Evolutionary conservation across 2,888 invertebrate species (phyloP).

Genomic region (Zonitis immaculata): DNA sequence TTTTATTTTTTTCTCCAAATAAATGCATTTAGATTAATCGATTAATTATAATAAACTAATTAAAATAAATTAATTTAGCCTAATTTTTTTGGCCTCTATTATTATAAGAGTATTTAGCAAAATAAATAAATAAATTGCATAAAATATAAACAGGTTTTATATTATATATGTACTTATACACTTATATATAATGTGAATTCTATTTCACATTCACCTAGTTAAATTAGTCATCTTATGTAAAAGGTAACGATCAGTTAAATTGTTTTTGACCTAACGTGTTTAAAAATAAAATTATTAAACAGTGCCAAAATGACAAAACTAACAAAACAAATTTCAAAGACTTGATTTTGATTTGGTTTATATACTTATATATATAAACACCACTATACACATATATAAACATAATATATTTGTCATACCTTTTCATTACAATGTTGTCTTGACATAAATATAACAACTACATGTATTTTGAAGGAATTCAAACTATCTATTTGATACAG

Average conservation of each 20-base stretch:
- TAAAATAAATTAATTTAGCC: neutral
- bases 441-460: constrained; percentile 20
- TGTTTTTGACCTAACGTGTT: constrained; percentile 11
- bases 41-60: neutral
- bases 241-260: constrained; percentile 17
- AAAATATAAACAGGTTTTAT: neutral
- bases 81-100: neutral
- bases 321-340: constrained; percentile 17
- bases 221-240: constrained; percentile 12
- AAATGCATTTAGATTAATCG: neutral
- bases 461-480: constrained; percentile 19
- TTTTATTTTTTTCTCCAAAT: too few relatives aligned
- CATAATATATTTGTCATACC: constrained; percentile 17
- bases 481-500: constrained; percentile 14
- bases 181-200: neutral
- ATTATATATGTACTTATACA: neutral
- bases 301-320: constrained; percentile 16
- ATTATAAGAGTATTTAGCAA: neutral
- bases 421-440: constrained; percentile 11
- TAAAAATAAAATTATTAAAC: constrained; percentile 16
- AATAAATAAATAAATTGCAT: neutral
- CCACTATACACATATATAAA: too few relatives aligned
- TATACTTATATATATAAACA: constrained; percentile 15
- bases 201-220: constrained; percentile 1
- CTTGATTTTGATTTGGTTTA: constrained; percentile 23